Base-by-base conservation (phyloP, 2,113 vertebrate species). In the Gymnarchus niloticus region DNA sequence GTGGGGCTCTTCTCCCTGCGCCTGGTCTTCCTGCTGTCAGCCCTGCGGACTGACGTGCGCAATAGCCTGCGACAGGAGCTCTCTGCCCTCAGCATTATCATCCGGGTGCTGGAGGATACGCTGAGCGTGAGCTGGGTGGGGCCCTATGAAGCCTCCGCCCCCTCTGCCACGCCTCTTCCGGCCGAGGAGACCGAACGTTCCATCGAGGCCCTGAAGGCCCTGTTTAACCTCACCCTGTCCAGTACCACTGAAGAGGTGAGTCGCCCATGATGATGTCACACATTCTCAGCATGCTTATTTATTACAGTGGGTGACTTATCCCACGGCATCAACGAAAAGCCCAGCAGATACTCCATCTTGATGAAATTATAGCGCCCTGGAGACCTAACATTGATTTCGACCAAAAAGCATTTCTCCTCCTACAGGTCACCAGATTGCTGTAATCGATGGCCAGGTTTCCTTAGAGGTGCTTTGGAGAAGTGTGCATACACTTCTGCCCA, bases 151-250 rank as follows among this genome's bases (percentile, higher is more conserved):
- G 94, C 93, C 3, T 93, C 92, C 0, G 89, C 89, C 59, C 92
- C 73, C 7, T 93, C 95, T 88, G 93, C 92, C 77, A 82, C 90
- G 87, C 94, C 96, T 80, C 89, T 99, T 2, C 95, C 97, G 61
- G 90, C 93, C 69, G 95, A 97, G 91, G 94, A 95, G 90, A 96
- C 95, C 3, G 97, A 99, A 87, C 94, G 95, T 89, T 94, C 96
- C 59, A 97, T 98, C 91, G 98, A 99, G 91, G 95, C 96, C 10
- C 94, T 99, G 86, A 99, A 99, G 93, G 96, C 96, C 91, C 93
- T 98, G 87, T 99, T 99, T 93, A 99, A 99, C 91, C 96, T 99
- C 89, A 99, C 98, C 0, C 94, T 99, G 89, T 96, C 94, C 91
- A 96, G 96, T 88, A 92, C 94, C 87, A 93, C 94, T 89, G 96